Evolutionary conservation across 1,140 invertebrate species (phyloP), one percentile per base, ranked within the genome.

Genomic region (Euwallacea fornicatus): DNA sequence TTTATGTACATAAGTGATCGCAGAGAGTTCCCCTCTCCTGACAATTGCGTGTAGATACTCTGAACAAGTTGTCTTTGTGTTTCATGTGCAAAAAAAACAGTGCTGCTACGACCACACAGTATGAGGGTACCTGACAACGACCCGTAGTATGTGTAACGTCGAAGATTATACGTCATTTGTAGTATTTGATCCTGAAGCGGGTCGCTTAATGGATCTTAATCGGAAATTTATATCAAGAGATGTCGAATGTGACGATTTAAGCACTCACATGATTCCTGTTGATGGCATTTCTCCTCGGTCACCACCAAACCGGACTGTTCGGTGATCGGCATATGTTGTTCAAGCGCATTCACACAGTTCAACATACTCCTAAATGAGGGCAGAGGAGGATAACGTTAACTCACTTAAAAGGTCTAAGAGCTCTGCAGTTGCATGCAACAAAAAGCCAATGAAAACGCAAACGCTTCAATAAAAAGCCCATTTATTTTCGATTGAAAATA

Each of bases 341-440:
- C 90, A 84, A 92, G 86, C 72, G 89, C 87, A 85, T 92, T 93
- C 82, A 91, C 90, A 85, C 90, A 91, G 87, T 92, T 92, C 86
- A 92, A 86, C 90, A 91, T 91, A 86, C 90, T 93, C 86, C 90
- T 91, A 86, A 44, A 73, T 50, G 21, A 33, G 21, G 21, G 21
- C 21, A 33, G 21, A 33, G 21, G n/a, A n/a, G n/a, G n/a, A n/a
- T n/a, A n/a, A n/a, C n/a, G 21, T 33, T 33, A 33, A 33, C 21
- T 33, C 21, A 4, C 1, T 33, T 33, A 33, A 33, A 33, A 33
- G 21, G 4, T 33, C 21, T 33, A 33, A 4, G 4, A 33, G 4
- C 21, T 33, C 21, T 33, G 21, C 21, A 33, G 21, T 33, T 33
- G 21, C 21, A 33, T 33, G 21, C 21, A 33, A 33, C 21, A 33